Evolutionary conservation across 2,113 vertebrate genomes (phyloP), one percentile per base, ranked within the genome.

Genomic region (Entelurus aequoreus): DNA sequence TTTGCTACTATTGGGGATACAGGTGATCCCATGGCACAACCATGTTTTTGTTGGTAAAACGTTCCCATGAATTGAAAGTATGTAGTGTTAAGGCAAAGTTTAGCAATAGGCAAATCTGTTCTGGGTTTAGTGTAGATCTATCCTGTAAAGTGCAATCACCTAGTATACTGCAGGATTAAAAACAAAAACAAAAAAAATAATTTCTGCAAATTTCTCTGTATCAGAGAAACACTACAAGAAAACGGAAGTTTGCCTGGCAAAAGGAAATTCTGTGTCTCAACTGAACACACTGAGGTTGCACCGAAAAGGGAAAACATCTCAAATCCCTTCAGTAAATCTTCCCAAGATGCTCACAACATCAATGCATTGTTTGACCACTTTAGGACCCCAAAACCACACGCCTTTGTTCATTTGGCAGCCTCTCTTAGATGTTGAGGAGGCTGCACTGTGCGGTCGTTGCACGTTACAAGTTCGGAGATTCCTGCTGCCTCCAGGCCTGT

Each of bases 401-500:
- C 16, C 37, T 55, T 51, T 71, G 70, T 61, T 65, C 55, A 16
- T 78, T 60, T 71, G 61, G 81, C 74, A 73, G 58, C 72, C 58
- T 56, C 66, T 72, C 71, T 61, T 60, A 69, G 53, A 61, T 72
- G 66, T 46, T 73, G 75, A 74, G 78, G 62, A 36, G 53, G 64
- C 36, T 59, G 42, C 36, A 51, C 55, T 65, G 63, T 44, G n/a
- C 44, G 63, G 59, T 47, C 7, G 1, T 51, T n/a, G 40, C 36
- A 63, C 4, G 36, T 16, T 16, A 55, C 8, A 10, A 55, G 15
- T 8, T 5, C 5, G 68, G n/a, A 68, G 58, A 15, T 11, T 42
- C 16, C 13, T 42, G 46, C 63, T 69, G 53, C 71, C 75, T 65
- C 64, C 58, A 62, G 58, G 42, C n/a, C 52, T 66, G 70, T 74